phyloP scores from a whole-genome alignment of 2,797 vertebrate species.

The Caiman crocodilus region DNA sequence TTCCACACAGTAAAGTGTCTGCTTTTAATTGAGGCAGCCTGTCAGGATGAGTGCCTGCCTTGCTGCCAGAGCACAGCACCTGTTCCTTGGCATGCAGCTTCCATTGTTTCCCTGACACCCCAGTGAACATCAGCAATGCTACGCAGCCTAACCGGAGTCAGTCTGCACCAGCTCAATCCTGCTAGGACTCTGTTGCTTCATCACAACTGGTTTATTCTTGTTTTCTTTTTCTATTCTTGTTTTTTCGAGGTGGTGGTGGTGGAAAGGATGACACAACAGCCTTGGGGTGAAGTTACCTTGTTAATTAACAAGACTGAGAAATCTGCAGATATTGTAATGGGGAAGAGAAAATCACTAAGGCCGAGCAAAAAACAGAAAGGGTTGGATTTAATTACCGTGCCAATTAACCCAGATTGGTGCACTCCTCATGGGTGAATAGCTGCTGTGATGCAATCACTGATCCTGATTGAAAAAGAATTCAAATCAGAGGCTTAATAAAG shows the following conservation, averaged over 20 bases:
- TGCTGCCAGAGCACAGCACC: neutral
- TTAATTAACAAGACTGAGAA: constrained; percentile 70
- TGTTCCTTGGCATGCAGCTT: neutral
- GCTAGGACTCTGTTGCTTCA: neutral
- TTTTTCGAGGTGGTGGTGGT: neutral
- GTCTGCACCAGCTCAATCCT: neutral
- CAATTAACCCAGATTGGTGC: constrained; percentile 69
- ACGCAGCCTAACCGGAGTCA: neutral
- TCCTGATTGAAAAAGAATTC: constrained; percentile 61
- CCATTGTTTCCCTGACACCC: constrained; percentile 31
- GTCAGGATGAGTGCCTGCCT: neutral
- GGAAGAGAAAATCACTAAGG: constrained; percentile 40
- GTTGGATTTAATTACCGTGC: constrained; percentile 59
- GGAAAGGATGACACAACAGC: constrained; percentile 48
- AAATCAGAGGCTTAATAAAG: constrained; percentile 64
- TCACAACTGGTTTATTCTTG: constrained; percentile 51
- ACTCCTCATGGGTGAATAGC: constrained; percentile 54
- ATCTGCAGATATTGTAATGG: constrained; percentile 24
- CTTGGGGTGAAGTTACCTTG: constrained; percentile 55
- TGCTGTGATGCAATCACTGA: constrained; percentile 58
- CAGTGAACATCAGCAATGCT: neutral
- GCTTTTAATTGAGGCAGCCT: accelerated
- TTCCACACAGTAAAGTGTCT: accelerated
- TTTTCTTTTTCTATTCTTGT: constrained; percentile 15
- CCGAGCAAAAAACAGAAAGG: constrained; percentile 65